Conservation (phyloP, 1,140 invertebrate species). For the Drosophila pseudoananassae region DNA sequence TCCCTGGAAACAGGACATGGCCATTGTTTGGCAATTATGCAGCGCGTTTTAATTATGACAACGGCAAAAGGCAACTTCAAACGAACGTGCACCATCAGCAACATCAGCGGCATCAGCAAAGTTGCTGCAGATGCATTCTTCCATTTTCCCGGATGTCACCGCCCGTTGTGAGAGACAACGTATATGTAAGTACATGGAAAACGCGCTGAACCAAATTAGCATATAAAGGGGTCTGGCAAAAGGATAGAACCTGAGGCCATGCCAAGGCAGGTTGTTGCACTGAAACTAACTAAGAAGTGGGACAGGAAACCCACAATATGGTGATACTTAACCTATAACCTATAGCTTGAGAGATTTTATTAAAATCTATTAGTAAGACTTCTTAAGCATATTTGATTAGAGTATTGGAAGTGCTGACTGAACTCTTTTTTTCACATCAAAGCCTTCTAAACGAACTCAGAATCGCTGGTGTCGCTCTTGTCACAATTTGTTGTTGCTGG, state of each 20-base stretch:
- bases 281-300: constrained; percentile 3
- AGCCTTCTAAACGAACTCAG: background rate
- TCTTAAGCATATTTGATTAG: too few species aligned
- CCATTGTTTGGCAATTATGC: constrained; percentile 80
- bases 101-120: constrained; percentile 30
- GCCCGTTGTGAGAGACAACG: constrained; percentile 20
- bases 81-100: constrained; percentile 54
- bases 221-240: constrained; percentile 40
- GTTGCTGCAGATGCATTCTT: constrained; percentile 53
- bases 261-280: constrained; percentile 43
- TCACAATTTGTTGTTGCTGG: constrained; percentile 7
- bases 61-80: constrained; percentile 59
- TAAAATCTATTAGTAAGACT: too few species aligned
- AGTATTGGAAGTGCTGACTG: too few species aligned
- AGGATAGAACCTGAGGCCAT: constrained; percentile 8
- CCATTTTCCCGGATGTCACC: constrained; percentile 7
- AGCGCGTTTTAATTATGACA: constrained; percentile 79
- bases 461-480: constrained; percentile 13
- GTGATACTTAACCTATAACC: too few species aligned
- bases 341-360: too few species aligned
- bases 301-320: background rate
- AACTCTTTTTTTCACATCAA: background rate
- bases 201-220: constrained; percentile 76
- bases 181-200: constrained; percentile 40
- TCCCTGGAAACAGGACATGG: constrained; percentile 2